Evolutionary conservation across 1,140 invertebrate genomes (phyloP).

Genomic region (Sitobion miscanthi): DNA sequence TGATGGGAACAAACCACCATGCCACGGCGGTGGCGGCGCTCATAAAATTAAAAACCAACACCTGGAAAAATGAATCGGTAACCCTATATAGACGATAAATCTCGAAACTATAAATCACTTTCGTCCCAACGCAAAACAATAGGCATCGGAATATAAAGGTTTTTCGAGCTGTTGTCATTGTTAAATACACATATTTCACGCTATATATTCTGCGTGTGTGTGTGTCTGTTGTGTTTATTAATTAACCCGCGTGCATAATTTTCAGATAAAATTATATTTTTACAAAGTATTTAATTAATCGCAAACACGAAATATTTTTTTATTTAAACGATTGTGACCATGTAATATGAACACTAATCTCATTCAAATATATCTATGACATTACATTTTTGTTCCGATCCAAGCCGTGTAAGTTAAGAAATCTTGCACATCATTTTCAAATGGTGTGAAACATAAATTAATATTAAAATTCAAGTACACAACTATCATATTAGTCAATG

Average conservation of each 20-base stretch:
- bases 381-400: not conserved
- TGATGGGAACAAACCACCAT: not conserved
- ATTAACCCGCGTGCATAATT: not conserved
- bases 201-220: not conserved
- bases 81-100: not conserved
- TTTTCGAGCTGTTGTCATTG: constrained; percentile 1
- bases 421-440: not conserved
- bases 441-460: not conserved
- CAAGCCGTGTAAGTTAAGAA: not conserved
- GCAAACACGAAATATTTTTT: not conserved
- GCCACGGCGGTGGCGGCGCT: not conserved
- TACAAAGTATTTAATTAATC: not conserved
- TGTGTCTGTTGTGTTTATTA: not conserved
- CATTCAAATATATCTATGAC: not conserved
- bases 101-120: not conserved
- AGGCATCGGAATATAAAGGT: not conserved
- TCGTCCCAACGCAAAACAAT: not conserved
- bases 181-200: not conserved
- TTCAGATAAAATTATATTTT: not conserved
- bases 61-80: constrained; percentile 21
- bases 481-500: not conserved
- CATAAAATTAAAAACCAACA: constrained; percentile 36
- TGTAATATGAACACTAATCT: not conserved
- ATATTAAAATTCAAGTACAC: not conserved
- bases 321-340: not conserved